Evolutionary conservation across 2,888 invertebrate species (phyloP), one percentile per base, ranked within the genome.

Genomic region (Synergus japonicus): DNA sequence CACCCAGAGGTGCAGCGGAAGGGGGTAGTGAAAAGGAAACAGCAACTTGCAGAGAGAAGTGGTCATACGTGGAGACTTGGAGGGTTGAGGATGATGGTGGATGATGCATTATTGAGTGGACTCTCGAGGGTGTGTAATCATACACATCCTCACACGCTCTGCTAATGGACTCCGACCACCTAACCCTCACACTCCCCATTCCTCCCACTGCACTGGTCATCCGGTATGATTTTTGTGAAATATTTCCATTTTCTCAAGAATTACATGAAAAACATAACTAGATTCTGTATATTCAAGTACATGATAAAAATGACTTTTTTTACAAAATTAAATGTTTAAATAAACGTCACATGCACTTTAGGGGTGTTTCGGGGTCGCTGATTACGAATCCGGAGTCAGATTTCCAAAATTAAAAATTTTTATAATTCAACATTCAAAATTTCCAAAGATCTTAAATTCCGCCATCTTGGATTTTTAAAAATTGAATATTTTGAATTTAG

Each of bases 31-130:
- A 69, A 73, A 83, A 78, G 85, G 84, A 63, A 79, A 82, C 79
- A 82, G 82, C 77, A 79, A 82, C 76, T 80, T 82, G 77, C 76
- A 63, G 76, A 83, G 84, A 84, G 78, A 82, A 86, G 87, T 84
- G 89, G 86, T 89, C 87, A 88, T 89, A 88, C 86, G 87, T 86
- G 84, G 88, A 87, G 88, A 88, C 84, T 83, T 80, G 79, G 82
- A 83, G 86, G 83, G 84, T 81, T 83, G 81, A 83, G 86, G 86
- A 86, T 85, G 87, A 87, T 85, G 88, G 86, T 85, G 89, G 88
- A 87, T 88, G 91, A 90, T 92, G 91, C 91, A 91, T 91, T 92
- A 92, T 92, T 91, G 91, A 92, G 91, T 91, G 90, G 89, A 87
- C 88, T 83, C 89, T 87, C 87, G 85, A 85, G 85, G 86, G 84